A percentile compares a stretch with the other conserved stretches of the same genome.
phyloP scores from a whole-genome alignment of 2,113 vertebrate genomes.

The Plotosus lineatus region DNA sequence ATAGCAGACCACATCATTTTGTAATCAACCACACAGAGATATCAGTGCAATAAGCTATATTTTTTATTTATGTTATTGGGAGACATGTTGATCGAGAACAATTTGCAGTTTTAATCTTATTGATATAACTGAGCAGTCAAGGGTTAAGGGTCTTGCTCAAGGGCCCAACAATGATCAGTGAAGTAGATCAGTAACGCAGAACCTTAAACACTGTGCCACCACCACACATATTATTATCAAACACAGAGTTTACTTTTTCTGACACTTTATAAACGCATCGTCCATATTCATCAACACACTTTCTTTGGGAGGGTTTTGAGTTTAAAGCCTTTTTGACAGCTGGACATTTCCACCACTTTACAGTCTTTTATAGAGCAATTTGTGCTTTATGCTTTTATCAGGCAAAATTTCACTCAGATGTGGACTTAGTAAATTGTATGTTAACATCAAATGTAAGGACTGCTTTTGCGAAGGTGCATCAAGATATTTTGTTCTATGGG shows the following conservation, averaged over 20 bases:
- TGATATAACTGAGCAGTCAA: no score
- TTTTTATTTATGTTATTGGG: no score
- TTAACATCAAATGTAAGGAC: background rate
- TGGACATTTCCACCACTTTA: slow-evolving; percentile 1
- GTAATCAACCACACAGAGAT: no score
- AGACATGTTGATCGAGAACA: no score
- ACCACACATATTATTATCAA: background rate
- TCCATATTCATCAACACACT: background rate
- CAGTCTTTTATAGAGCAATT: background rate
- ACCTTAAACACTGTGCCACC: no score
- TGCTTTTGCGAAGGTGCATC: background rate
- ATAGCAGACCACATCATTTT: no score
- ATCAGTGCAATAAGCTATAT: no score
- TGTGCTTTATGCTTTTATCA: slow-evolving; percentile 6
- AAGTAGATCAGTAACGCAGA: no score
- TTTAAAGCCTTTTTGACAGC: background rate
- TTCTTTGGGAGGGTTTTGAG: background rate
- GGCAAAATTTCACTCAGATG: background rate
- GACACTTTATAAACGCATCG: background rate
- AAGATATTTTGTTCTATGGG: background rate
- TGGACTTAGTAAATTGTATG: background rate
- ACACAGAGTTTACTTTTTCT: background rate
- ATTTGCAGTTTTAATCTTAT: no score
- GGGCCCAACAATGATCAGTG: no score
- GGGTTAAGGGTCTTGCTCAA: no score